Evolutionary conservation across 2,797 vertebrate genomes (phyloP).

Genomic region (Mus caroli): DNA sequence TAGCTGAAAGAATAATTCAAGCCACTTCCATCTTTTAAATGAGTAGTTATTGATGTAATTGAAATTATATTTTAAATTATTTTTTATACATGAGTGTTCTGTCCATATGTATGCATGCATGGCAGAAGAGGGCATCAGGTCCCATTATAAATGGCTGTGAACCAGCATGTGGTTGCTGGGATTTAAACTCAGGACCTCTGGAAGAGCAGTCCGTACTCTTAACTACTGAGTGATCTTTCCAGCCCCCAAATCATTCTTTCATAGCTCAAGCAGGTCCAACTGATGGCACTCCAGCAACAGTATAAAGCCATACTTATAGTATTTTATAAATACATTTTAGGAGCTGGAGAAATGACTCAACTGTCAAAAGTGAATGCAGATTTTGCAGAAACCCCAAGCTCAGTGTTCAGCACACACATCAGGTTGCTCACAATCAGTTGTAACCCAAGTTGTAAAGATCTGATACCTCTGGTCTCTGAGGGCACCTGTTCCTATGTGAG

Average conservation of each 20-base stretch:
- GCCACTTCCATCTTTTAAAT: background rate
- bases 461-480: background rate
- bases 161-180: background rate
- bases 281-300: background rate
- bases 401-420: background rate
- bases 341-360: too few species aligned
- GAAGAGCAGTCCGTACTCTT: background rate
- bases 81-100: background rate
- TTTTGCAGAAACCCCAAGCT: too few species aligned
- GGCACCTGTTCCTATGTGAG: background rate
- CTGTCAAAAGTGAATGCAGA: too few species aligned
- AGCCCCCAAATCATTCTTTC: background rate
- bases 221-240: background rate
- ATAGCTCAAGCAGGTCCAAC: conserved; percentile 1
- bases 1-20: conserved; percentile 15
- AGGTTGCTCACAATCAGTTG: background rate
- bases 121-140: background rate
- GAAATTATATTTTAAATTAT: background rate
- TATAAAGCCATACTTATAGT: background rate
- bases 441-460: background rate
- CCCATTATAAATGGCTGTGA: background rate
- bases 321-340: background rate
- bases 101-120: background rate
- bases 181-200: background rate
- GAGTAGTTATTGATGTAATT: conserved; percentile 20